Evolutionary conservation across 2,797 vertebrate species (phyloP).

Genomic region (Bradypodion ventrale): DNA sequence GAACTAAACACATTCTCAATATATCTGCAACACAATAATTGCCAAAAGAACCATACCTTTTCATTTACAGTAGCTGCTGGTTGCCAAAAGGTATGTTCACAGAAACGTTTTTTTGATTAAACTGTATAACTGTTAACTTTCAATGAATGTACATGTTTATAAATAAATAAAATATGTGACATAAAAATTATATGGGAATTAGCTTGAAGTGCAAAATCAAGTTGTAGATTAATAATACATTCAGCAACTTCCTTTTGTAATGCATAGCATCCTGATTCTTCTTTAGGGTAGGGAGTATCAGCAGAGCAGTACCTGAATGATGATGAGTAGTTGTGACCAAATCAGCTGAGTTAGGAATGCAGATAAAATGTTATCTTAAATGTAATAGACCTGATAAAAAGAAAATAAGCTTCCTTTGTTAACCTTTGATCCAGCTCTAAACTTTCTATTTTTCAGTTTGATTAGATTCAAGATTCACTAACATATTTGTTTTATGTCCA

Average conservation of each 20-base stretch:
- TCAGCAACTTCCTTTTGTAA: background rate
- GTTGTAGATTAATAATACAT: background rate
- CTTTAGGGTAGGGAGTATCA: background rate
- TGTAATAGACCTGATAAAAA: conserved; percentile 32
- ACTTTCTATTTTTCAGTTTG: background rate
- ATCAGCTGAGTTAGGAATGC: conserved; percentile 19
- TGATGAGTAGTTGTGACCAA: background rate
- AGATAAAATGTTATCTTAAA: conserved; percentile 22
- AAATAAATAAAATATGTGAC: too few species aligned
- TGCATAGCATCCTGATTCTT: background rate
- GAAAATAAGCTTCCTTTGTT: background rate
- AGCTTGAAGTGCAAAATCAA: background rate
- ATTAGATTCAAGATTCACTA: background rate
- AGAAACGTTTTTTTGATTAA: background rate
- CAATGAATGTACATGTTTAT: background rate
- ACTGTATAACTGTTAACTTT: background rate
- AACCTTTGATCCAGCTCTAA: conserved; percentile 10
- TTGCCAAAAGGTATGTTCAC: background rate
- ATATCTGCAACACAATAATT: background rate
- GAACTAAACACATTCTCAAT: background rate
- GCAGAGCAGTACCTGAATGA: conserved; percentile 11
- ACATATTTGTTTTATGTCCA: conserved; percentile 2
- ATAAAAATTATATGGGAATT: background rate
- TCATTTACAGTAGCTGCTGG: background rate
- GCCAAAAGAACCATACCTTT: background rate